phyloP scores from a whole-genome alignment of 2,888 invertebrate species.

The Amphipyra tragopoginis region DNA sequence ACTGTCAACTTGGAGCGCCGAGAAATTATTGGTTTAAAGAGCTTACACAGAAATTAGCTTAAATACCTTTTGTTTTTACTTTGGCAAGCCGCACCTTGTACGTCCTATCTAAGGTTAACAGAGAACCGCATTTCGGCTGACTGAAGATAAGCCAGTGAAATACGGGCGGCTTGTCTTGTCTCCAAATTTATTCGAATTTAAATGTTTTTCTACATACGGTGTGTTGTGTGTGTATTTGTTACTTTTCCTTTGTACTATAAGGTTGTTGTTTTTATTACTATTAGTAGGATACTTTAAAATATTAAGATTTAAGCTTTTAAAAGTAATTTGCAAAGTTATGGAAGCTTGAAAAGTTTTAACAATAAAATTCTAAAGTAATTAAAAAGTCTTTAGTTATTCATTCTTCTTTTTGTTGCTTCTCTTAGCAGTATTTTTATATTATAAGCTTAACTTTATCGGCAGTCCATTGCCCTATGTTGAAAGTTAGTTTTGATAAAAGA shows the following conservation, averaged over 20 bases:
- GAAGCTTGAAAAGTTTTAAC: neutral
- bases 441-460: neutral
- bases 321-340: neutral
- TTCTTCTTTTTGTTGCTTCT: too few relatives aligned
- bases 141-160: conserved; percentile 60
- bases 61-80: conserved; percentile 58
- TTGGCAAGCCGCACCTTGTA: conserved; percentile 37
- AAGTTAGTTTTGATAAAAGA: conserved; percentile 32
- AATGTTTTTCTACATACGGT: conserved; percentile 48
- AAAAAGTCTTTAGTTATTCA: neutral
- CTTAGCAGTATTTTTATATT: too few relatives aligned
- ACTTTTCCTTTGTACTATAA: conserved; percentile 13
- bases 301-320: neutral
- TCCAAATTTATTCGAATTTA: conserved; percentile 57
- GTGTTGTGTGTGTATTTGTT: conserved; percentile 29
- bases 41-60: conserved; percentile 61
- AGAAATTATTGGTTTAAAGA: conserved; percentile 67
- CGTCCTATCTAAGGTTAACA: conserved; percentile 54
- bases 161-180: conserved; percentile 50
- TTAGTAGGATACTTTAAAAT: conserved; percentile 4
- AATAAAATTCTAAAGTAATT: neutral
- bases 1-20: conserved; percentile 66
- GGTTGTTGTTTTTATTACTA: neutral
- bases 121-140: conserved; percentile 55
- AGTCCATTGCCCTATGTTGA: conserved; percentile 2